These are phyloP conservation scores for Spisula solida DNA, from an alignment of 2,888 invertebrate genomes.

Conservation along the genomic window DNA sequence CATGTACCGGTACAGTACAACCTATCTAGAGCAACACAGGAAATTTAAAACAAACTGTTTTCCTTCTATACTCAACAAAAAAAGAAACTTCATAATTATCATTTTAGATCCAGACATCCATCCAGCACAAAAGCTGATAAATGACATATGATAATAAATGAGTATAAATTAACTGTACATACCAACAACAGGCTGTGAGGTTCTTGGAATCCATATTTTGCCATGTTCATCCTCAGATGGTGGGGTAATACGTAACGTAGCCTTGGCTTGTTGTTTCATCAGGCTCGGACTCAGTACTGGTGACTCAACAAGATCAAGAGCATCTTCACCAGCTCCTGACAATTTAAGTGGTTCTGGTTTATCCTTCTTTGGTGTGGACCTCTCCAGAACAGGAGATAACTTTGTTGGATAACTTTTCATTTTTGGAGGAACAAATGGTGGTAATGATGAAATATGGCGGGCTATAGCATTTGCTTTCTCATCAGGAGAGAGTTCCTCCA, in stretches of 20 bases:
- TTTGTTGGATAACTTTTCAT: slow-evolving; percentile 77
- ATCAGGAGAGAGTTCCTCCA: slow-evolving; percentile 73
- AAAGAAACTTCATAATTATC: too few relatives aligned
- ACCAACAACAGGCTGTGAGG: slow-evolving; percentile 41
- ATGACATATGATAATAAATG: too few relatives aligned
- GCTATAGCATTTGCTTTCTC: slow-evolving; percentile 80
- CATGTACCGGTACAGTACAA: too few relatives aligned
- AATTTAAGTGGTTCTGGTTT: slow-evolving; percentile 60
- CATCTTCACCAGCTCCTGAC: slow-evolving; percentile 21
- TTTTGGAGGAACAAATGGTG: slow-evolving; percentile 84
- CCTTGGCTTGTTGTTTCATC: slow-evolving; percentile 74
- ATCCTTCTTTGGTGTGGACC: slow-evolving; percentile 63
- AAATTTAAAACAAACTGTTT: too few relatives aligned
- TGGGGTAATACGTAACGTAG: slow-evolving; percentile 75
- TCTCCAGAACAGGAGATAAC: slow-evolving; percentile 80
- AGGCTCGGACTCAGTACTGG: slow-evolving; percentile 68
- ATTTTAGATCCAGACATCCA: too few relatives aligned
- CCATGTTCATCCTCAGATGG: slow-evolving; percentile 76
- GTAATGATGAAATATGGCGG: slow-evolving; percentile 76
- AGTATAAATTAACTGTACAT: background rate
- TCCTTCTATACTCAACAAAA: too few relatives aligned
- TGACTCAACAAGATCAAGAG: slow-evolving; percentile 44
- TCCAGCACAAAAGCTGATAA: too few relatives aligned
- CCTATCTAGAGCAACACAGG: too few relatives aligned
- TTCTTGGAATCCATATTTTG: slow-evolving; percentile 78